These are phyloP conservation scores for Noturus placidus DNA, from an alignment of 2,113 vertebrate genomes.

Conservation along the genomic window DNA sequence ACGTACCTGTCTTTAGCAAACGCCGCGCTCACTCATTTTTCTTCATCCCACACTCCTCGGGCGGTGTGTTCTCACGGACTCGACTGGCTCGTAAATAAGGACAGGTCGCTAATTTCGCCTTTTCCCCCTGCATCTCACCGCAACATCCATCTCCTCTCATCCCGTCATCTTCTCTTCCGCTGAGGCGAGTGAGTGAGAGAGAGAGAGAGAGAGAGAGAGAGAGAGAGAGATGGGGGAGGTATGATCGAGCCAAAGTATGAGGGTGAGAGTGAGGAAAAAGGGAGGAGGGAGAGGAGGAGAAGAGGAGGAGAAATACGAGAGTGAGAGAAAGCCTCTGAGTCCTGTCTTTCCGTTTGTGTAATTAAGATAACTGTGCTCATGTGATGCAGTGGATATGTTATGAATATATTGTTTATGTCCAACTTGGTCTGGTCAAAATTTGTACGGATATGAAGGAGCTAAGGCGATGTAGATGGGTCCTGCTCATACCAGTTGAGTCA, in stretches of 20 bases:
- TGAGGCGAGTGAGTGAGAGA: slow-evolving; percentile 37
- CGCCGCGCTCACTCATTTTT: slow-evolving; percentile 69
- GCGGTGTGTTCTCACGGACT: slow-evolving; percentile 32
- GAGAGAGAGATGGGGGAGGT: slow-evolving; percentile 21
- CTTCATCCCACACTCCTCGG: slow-evolving; percentile 46
- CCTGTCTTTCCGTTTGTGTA: not conserved
- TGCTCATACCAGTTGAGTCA: not conserved
- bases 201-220: not conserved
- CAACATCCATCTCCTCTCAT: slow-evolving; percentile 57
- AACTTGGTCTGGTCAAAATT: not conserved
- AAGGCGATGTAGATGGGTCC: not conserved
- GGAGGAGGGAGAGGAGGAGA: slow-evolving; percentile 22
- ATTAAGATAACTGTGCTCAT: slow-evolving; percentile 1
- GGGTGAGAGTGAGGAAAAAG: slow-evolving; percentile 22
- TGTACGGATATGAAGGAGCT: not conserved
- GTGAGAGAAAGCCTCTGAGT: slow-evolving; percentile 9
- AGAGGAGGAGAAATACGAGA: not conserved
- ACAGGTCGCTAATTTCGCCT: slow-evolving; percentile 41
- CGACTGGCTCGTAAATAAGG: slow-evolving; percentile 42
- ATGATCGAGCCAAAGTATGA: slow-evolving; percentile 31
- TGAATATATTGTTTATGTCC: not conserved
- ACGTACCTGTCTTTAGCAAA: slow-evolving; percentile 63
- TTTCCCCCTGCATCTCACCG: slow-evolving; percentile 49
- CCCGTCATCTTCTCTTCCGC: slow-evolving; percentile 53
- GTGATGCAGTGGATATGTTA: not conserved